Evolutionary conservation across 53 echinoderm and acorn worm genomes (phyloP).

Genomic region (Paelopatides confundens): DNA sequence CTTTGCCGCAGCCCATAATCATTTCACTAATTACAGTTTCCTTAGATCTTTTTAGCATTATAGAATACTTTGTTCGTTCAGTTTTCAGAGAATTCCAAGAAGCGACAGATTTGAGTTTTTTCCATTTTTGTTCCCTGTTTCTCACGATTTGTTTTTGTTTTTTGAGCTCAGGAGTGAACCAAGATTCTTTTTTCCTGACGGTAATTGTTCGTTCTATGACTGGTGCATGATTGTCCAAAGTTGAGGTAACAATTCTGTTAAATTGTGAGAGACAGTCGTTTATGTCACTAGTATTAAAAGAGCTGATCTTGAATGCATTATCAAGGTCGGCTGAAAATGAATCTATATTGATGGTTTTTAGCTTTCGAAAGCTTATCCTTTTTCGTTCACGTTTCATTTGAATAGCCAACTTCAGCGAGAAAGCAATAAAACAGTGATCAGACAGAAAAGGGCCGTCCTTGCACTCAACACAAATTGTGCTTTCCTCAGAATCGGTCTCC

Average conservation of each 20-base stretch:
- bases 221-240: background rate
- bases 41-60: background rate
- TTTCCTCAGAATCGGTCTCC: no score
- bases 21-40: background rate
- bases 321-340: background rate
- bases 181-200: background rate
- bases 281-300: background rate
- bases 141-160: background rate
- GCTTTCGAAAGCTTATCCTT: background rate
- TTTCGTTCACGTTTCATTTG: background rate
- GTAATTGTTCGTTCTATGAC: background rate
- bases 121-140: background rate
- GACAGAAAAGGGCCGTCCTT: background rate
- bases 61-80: background rate
- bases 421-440: background rate
- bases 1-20: background rate
- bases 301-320: background rate
- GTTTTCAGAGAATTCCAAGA: background rate
- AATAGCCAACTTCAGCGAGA: background rate
- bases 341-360: background rate
- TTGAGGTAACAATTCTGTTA: background rate
- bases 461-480: background rate
- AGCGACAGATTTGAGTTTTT: background rate
- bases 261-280: background rate
- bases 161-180: background rate